Base-by-base conservation (phyloP, 1,140 invertebrate species). In the Lepidostoma basale region DNA sequence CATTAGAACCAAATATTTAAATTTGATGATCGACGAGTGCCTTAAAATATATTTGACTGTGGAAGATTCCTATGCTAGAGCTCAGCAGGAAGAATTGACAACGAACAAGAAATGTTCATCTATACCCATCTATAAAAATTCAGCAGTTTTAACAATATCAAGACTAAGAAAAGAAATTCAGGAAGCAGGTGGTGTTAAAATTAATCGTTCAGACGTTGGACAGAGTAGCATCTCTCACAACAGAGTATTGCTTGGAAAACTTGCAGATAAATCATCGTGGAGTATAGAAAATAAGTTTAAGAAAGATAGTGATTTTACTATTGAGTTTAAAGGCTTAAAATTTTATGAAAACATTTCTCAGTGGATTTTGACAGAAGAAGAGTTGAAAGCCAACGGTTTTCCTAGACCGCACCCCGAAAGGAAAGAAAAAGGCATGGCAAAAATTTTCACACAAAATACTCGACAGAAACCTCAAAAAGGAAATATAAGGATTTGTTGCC, bases 21-120 rank as follows among this genome's bases (percentile, higher is more conserved):
- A 95, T 76, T 81, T 90, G 76, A 90, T 97, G 84, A 92, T 94
- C 47, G 92, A 95, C 77, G 90, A 96, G 76, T 94, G 90, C 78
- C 79, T 91, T 6, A 90, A 94, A 78, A 88, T 95, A 68, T 92
- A 91, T 75, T 79, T 87, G 0, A 82, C 80, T 54, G 79, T 88
- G 67, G 81, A 88, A 36, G 90, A 94, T 76, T 92, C 92, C 10
- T 91, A 87, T 83, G 85, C 85, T 40, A 85, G 88, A 76, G 89
- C 89, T 0, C 81, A 90, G 72, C 85, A 87, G 67, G 93, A 96
- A 81, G 94, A 96, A 80, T 83, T 89, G 62, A 80, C 85, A 3
- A 92, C 90, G 49, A 92, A 92, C 74, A 89, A 91, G 70, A 88
- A 90, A 74, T 92, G 92, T 75, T 89, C 86, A 70, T 91, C 89